Evolutionary conservation across 2,113 vertebrate genomes (phyloP).

Genomic region (Dendrocopos noguchii): DNA sequence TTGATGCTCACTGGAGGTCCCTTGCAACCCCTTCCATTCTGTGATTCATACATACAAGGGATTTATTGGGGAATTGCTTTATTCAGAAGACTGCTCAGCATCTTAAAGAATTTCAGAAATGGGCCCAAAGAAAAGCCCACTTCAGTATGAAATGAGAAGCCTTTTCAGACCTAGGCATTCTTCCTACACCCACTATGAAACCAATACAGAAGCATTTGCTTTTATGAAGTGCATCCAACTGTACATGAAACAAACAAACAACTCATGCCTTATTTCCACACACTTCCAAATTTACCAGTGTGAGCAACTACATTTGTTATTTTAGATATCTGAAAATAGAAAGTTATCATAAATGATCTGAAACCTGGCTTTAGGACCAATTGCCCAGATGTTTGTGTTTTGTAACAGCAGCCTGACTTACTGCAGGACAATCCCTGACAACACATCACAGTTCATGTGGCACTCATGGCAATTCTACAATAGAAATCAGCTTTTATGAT

Average conservation of each 20-base stretch:
- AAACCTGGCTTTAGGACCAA: background rate
- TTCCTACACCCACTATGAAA: background rate
- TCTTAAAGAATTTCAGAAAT: background rate
- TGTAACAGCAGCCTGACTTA: background rate
- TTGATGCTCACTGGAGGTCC: too few relatives aligned
- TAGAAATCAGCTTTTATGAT: constrained; percentile 79
- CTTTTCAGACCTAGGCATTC: background rate
- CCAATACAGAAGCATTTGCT: background rate
- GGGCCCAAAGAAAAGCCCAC: background rate
- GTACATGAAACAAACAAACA: background rate
- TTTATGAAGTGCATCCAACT: background rate
- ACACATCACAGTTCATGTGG: constrained; percentile 57
- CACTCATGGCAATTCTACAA: constrained; percentile 68
- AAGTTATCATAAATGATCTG: background rate
- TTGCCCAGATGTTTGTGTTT: background rate
- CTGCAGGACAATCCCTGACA: constrained; percentile 72
- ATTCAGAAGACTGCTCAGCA: background rate
- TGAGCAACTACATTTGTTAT: background rate
- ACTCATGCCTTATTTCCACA: background rate
- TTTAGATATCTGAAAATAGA: background rate
- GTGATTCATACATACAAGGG: background rate
- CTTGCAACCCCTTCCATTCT: too few relatives aligned
- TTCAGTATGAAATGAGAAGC: background rate
- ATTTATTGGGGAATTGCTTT: background rate
- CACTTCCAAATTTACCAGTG: background rate